These are phyloP conservation scores for Crambe crambe DNA, from an alignment of 37 sponge, comb jelly and placozoan species.

Conservation along the genomic window DNA sequence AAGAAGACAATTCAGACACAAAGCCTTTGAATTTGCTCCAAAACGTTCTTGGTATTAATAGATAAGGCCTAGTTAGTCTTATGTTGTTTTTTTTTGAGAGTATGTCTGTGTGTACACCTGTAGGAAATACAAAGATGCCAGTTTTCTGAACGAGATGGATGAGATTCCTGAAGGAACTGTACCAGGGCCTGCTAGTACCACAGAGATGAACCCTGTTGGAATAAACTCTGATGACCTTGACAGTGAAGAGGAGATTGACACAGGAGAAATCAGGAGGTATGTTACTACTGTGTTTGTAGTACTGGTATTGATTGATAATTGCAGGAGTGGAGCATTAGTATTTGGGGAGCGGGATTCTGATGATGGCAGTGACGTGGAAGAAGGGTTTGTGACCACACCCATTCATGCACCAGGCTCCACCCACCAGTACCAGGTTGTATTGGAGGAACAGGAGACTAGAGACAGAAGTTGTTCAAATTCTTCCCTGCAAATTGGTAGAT, in stretches of 20 bases:
- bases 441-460: constrained; percentile 3
- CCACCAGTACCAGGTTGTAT: not conserved
- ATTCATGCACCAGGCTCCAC: not conserved
- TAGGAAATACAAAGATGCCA: constrained; percentile 35
- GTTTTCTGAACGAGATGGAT: not conserved
- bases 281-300: not conserved
- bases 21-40: constrained; percentile 22
- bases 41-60: constrained; percentile 39
- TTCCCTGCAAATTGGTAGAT: constrained; percentile 16
- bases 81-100: no score
- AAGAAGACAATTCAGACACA: constrained; percentile 9
- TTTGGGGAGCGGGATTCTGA: not conserved
- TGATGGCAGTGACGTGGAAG: not conserved
- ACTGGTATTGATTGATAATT: not conserved
- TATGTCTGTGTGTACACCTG: no score
- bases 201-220: not conserved
- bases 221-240: not conserved
- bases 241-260: constrained; percentile 11
- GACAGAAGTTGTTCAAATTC: not conserved
- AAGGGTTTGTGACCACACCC: constrained; percentile 5
- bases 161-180: not conserved
- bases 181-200: not conserved
- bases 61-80: no score
- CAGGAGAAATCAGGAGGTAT: constrained; percentile 6
- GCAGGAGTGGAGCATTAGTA: constrained; percentile 16